Percentiles rank a stretch among this genome's conserved stretches.
phyloP scores from a whole-genome alignment of 2,113 vertebrate genomes.

The Pachypanchax playfairii region DNA sequence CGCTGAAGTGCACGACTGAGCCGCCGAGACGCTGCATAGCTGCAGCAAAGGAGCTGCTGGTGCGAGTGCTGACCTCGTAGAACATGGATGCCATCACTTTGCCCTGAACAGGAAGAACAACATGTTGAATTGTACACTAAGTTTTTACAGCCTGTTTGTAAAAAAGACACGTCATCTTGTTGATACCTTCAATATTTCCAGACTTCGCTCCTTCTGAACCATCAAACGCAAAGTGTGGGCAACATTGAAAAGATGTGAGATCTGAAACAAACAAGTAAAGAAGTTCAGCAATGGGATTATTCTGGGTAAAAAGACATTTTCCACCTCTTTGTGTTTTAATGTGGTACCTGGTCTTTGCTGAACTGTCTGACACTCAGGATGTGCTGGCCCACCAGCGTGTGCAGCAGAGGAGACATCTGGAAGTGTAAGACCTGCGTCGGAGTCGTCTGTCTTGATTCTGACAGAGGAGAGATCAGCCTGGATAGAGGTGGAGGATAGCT shows the following conservation, averaged over 20 bases:
- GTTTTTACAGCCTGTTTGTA: neutral
- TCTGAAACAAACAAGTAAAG: slow-evolving; percentile 63
- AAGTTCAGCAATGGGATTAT: neutral
- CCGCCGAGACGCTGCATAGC: slow-evolving; percentile 95
- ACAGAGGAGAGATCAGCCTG: slow-evolving; percentile 88
- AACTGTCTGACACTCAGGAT: slow-evolving; percentile 91
- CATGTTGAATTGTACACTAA: too few species aligned
- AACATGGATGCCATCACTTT: slow-evolving; percentile 98
- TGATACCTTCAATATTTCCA: slow-evolving; percentile 94
- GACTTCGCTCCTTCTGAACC: slow-evolving; percentile 93
- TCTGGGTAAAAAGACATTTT: neutral
- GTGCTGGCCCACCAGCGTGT: slow-evolving; percentile 91
- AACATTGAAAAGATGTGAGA: slow-evolving; percentile 94
- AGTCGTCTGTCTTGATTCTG: slow-evolving; percentile 46
- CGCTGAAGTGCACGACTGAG: slow-evolving; percentile 89
- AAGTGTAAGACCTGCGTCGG: slow-evolving; percentile 74
- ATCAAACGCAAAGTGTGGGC: slow-evolving; percentile 90
- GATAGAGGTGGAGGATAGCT: slow-evolving; percentile 81
- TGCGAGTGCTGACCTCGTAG: slow-evolving; percentile 95
- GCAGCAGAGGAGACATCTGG: slow-evolving; percentile 86
- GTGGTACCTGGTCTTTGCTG: slow-evolving; percentile 92
- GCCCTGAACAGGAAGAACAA: slow-evolving; percentile 75
- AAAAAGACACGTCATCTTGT: neutral
- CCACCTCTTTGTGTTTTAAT: neutral
- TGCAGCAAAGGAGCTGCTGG: slow-evolving; percentile 92